These are phyloP conservation scores for Micronycteris hirsuta DNA, from an alignment of 2,113 vertebrate genomes.

Conservation along the genomic window DNA sequence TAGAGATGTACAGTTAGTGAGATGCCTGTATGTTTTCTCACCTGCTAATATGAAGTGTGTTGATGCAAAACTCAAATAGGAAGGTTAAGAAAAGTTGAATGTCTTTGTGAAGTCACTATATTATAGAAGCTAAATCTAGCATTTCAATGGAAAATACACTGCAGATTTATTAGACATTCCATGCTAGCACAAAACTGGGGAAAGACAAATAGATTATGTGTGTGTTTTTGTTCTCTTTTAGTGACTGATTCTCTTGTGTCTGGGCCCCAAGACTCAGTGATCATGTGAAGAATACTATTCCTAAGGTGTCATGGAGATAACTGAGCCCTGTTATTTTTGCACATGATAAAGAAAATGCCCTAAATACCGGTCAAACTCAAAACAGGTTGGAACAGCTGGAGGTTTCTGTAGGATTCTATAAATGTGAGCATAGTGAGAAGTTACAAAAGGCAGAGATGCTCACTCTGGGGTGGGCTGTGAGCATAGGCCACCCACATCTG, in stretches of 20 bases:
- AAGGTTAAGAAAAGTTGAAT: constrained; percentile 11
- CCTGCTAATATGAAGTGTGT: background rate
- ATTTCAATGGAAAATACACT: background rate
- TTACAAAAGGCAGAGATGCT: background rate
- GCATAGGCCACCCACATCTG: background rate
- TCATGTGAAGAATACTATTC: background rate
- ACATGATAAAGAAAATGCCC: constrained; percentile 22
- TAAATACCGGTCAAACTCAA: constrained; percentile 13
- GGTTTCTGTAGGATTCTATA: background rate
- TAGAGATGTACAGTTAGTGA: background rate
- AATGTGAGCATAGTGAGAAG: background rate
- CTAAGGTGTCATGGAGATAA: background rate
- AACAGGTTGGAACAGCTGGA: background rate
- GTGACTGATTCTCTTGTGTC: background rate
- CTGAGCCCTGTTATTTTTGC: background rate
- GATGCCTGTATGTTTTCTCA: background rate
- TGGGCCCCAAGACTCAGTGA: background rate
- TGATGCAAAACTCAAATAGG: background rate
- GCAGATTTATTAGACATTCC: background rate
- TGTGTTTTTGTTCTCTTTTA: background rate
- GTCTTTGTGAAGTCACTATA: background rate
- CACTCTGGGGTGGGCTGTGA: background rate
- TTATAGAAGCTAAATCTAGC: background rate
- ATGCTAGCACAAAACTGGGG: background rate
- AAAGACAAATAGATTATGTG: background rate